These are phyloP conservation scores for Melikaiella ostensackeni DNA, from an alignment of 2,888 invertebrate genomes.

Conservation along the genomic window DNA sequence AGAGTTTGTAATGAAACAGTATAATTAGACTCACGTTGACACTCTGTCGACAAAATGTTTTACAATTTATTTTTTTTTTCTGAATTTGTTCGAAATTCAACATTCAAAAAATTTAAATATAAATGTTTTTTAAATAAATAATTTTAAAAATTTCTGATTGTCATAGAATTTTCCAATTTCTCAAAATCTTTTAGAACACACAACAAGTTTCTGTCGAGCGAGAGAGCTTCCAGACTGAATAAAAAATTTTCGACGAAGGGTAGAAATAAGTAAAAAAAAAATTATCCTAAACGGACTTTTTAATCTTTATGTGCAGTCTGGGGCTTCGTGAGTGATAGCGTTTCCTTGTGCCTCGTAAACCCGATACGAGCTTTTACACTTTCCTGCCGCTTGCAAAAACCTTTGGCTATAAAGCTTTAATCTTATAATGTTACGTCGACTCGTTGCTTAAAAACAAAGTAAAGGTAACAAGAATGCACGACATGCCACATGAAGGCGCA, in stretches of 20 bases:
- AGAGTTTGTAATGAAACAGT: conserved; percentile 30
- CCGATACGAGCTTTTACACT: conserved; percentile 30
- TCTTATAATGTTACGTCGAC: conserved; percentile 29
- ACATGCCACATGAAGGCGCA: conserved; percentile 18
- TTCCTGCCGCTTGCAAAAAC: neutral
- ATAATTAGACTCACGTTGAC: conserved; percentile 23
- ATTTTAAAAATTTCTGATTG: too few relatives aligned
- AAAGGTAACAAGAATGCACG: conserved; percentile 28
- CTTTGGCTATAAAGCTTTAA: conserved; percentile 25
- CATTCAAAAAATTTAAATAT: too few relatives aligned
- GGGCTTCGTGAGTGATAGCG: conserved; percentile 21
- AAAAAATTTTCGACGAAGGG: neutral
- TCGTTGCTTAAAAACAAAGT: conserved; percentile 34
- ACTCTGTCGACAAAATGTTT: conserved; percentile 32
- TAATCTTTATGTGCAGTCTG: conserved; percentile 2
- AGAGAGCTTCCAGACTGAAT: neutral
- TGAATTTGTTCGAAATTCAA: neutral
- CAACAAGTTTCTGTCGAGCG: neutral
- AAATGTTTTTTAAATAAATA: too few relatives aligned
- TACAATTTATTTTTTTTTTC: neutral
- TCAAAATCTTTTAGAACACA: too few relatives aligned
- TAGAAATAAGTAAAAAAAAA: neutral
- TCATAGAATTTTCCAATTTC: too few relatives aligned
- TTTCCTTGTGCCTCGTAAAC: conserved; percentile 29
- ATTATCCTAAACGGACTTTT: neutral